These are phyloP conservation scores for Siniperca obscura DNA, from an alignment of 2,797 vertebrate species.

Conservation along the genomic window DNA sequence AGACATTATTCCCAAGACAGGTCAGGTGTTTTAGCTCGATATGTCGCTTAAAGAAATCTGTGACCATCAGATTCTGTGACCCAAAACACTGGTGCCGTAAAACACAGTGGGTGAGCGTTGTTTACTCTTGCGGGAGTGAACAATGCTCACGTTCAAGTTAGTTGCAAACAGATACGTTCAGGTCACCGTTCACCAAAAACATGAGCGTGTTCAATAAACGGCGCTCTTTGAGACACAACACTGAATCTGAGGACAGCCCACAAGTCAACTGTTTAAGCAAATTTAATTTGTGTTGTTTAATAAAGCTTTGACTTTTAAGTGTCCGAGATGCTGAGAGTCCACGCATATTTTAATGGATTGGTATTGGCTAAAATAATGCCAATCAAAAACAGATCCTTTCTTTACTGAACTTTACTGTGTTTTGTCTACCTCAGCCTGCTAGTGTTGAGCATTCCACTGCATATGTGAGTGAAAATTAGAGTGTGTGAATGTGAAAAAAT, in stretches of 20 bases:
- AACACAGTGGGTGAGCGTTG: no score
- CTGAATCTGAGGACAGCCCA: background rate
- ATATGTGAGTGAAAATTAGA: background rate
- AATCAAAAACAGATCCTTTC: background rate
- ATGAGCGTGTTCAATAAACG: no score
- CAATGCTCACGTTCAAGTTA: no score
- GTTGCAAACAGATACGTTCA: no score
- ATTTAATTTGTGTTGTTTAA: constrained; percentile 10
- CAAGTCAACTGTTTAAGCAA: background rate
- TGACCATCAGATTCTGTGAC: no score
- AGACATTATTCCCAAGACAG: no score
- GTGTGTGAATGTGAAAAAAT: background rate
- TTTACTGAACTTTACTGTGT: background rate
- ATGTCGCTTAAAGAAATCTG: no score
- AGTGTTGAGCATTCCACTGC: background rate
- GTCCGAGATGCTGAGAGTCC: background rate
- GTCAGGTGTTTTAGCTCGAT: no score
- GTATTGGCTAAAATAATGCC: background rate
- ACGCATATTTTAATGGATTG: background rate
- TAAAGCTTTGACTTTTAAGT: constrained; percentile 9
- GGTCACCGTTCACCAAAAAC: no score
- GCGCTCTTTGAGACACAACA: no score
- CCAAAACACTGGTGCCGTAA: no score
- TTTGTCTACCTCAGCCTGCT: background rate
- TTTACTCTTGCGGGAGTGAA: no score